These are phyloP conservation scores for Euproctis similis DNA, from an alignment of 2,888 invertebrate species.

Conservation along the genomic window DNA sequence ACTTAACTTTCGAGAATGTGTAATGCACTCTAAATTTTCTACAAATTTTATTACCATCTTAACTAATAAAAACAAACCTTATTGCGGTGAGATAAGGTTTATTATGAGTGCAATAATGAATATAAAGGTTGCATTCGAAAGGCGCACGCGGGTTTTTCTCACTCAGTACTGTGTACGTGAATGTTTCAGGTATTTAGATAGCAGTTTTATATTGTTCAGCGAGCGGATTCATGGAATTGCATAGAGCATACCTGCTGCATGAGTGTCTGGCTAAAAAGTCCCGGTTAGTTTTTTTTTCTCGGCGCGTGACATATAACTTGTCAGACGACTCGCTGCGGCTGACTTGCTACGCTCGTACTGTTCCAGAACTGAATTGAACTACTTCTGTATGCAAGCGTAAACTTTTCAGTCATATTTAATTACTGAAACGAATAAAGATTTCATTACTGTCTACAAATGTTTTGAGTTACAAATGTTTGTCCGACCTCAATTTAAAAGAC, in stretches of 20 bases:
- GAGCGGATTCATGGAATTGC: slow-evolving; percentile 16
- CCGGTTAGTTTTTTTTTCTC: too few species aligned
- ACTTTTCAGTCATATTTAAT: slow-evolving; percentile 2
- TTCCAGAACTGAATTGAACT: slow-evolving; percentile 5
- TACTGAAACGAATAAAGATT: too few species aligned
- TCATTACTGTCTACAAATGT: too few species aligned
- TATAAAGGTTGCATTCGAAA: slow-evolving; percentile 22
- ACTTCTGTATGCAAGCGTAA: slow-evolving; percentile 5
- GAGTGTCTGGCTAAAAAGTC: too few species aligned
- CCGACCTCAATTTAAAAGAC: too few species aligned
- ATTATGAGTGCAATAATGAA: slow-evolving; percentile 5
- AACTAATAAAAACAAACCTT: slow-evolving; percentile 11
- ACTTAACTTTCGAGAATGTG: slow-evolving; percentile 42
- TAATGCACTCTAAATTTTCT: slow-evolving; percentile 39
- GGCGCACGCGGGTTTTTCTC: slow-evolving; percentile 31
- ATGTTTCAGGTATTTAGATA: slow-evolving; percentile 32
- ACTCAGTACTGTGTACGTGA: slow-evolving; percentile 20
- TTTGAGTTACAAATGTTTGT: too few species aligned
- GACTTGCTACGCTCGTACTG: slow-evolving; percentile 6
- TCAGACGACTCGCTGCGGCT: slow-evolving; percentile 3
- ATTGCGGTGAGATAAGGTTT: slow-evolving; percentile 5
- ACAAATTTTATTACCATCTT: slow-evolving; percentile 7
- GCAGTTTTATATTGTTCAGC: slow-evolving; percentile 32
- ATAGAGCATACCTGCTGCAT: too few species aligned
- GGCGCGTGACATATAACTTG: slow-evolving; percentile 3